These are phyloP conservation scores for Episyrphus balteatus DNA, from an alignment of 1,140 invertebrate genomes.

Conservation along the genomic window DNA sequence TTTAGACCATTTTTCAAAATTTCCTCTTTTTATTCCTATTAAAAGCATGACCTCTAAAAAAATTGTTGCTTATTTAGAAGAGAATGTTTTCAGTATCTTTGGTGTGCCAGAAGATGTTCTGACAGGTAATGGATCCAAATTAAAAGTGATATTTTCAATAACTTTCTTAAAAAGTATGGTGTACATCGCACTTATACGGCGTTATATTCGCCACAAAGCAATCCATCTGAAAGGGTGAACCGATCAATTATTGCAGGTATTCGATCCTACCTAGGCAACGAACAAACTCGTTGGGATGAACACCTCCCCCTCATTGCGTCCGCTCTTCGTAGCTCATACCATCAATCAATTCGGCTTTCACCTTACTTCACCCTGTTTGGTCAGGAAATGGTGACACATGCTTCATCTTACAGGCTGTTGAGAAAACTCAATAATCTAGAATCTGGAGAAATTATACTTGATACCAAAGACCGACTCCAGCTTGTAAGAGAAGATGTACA, in stretches of 20 bases:
- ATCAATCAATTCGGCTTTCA: too few relatives aligned
- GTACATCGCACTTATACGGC: constrained; percentile 1
- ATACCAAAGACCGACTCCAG: too few relatives aligned
- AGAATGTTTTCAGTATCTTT: too few relatives aligned
- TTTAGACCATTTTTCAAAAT: constrained; percentile 6
- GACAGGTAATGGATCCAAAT: constrained; percentile 6
- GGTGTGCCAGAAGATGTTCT: neutral
- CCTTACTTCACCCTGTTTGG: too few relatives aligned
- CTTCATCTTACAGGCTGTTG: too few relatives aligned
- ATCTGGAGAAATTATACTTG: too few relatives aligned
- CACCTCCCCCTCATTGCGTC: neutral
- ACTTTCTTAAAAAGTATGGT: neutral
- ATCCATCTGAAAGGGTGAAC: constrained; percentile 5
- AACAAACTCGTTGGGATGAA: constrained; percentile 3
- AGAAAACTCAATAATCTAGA: too few relatives aligned
- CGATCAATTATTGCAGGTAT: constrained; percentile 1
- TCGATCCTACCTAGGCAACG: neutral
- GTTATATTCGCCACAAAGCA: constrained; percentile 2
- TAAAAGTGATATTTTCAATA: neutral
- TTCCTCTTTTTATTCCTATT: neutral
- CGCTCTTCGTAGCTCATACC: neutral
- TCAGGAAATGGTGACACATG: too few relatives aligned
- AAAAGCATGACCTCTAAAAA: neutral
- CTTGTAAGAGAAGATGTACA: too few relatives aligned
- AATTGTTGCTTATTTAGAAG: neutral